Evolutionary conservation across 2,888 invertebrate species (phyloP).

Genomic region (Galeopsomyia nigrocyanea): DNA sequence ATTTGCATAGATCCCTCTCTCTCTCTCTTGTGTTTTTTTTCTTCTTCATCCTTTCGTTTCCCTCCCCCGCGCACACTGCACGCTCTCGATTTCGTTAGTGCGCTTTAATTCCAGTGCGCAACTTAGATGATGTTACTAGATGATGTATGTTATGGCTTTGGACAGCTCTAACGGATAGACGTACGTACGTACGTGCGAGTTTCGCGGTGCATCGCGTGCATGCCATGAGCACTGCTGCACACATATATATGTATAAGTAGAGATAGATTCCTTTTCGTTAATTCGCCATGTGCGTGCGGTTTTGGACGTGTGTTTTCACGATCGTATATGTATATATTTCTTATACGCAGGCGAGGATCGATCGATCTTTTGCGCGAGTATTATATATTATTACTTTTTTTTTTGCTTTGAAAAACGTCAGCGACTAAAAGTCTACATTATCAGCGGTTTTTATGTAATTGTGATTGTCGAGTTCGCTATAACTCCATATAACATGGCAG

Average conservation of each 20-base stretch:
- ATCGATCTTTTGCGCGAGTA: too few species aligned
- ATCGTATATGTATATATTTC: not conserved
- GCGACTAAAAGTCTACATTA: too few species aligned
- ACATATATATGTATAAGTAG: too few species aligned
- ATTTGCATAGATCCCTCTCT: conserved; percentile 6
- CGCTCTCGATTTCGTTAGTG: not conserved
- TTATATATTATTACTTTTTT: too few species aligned
- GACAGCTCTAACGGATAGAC: too few species aligned
- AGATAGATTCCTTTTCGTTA: not conserved
- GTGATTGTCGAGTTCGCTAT: too few species aligned
- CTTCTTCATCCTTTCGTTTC: not conserved
- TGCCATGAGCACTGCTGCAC: not conserved
- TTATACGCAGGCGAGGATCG: too few species aligned
- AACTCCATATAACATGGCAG: too few species aligned
- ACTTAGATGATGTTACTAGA: conserved; percentile 9
- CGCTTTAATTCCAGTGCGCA: too few species aligned
- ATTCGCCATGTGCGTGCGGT: conserved; percentile 8
- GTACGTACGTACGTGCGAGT: too few species aligned
- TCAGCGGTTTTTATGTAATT: too few species aligned
- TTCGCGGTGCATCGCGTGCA: not conserved
- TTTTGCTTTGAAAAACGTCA: too few species aligned
- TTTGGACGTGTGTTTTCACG: not conserved
- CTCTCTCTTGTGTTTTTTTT: not conserved
- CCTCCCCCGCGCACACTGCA: not conserved
- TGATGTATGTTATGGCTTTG: not conserved